A percentile compares a stretch with the other conserved stretches of the same genome.
Conservation (phyloP, 2,888 invertebrate species). For the Silvanus unidentatus region DNA sequence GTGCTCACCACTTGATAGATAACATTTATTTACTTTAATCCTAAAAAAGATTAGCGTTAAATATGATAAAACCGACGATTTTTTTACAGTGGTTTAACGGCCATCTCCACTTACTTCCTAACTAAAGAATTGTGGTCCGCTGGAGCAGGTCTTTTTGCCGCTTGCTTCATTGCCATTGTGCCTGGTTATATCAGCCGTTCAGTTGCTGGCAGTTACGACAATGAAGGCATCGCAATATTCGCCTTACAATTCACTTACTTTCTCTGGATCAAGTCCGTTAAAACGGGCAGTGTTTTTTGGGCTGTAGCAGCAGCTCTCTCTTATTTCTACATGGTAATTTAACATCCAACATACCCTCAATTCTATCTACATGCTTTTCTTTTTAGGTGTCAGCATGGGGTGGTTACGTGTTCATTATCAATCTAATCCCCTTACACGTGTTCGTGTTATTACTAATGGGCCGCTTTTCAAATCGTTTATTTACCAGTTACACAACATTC, state of each 20-base stretch:
- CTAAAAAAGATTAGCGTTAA: no score
- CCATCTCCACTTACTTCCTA: slow-evolving; percentile 93
- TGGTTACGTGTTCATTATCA: slow-evolving; percentile 99
- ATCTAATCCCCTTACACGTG: slow-evolving; percentile 96
- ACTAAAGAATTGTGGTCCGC: slow-evolving; percentile 97
- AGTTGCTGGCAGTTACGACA: slow-evolving; percentile 98
- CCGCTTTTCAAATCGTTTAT: slow-evolving; percentile 83
- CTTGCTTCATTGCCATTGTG: slow-evolving; percentile 97
- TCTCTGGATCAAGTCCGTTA: slow-evolving; percentile 96
- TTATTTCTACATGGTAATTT: slow-evolving; percentile 99
- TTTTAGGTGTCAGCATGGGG: slow-evolving; percentile 96
- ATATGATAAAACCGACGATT: no score
- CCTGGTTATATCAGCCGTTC: slow-evolving; percentile 99
- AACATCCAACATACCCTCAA: no score
- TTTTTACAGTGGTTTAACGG: slow-evolving; percentile 84
- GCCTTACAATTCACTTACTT: slow-evolving; percentile 98
- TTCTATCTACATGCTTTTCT: neutral
- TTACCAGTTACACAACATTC: slow-evolving; percentile 94
- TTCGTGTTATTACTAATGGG: slow-evolving; percentile 94
- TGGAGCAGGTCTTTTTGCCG: slow-evolving; percentile 95
- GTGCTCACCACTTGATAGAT: slow-evolving; percentile 7
- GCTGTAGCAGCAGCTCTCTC: slow-evolving; percentile 88
- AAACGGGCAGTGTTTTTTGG: slow-evolving; percentile 97
- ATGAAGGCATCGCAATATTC: slow-evolving; percentile 99
- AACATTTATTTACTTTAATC: neutral